phyloP scores from a whole-genome alignment of 2,888 invertebrate species.

The Argyresthia goedartella region DNA sequence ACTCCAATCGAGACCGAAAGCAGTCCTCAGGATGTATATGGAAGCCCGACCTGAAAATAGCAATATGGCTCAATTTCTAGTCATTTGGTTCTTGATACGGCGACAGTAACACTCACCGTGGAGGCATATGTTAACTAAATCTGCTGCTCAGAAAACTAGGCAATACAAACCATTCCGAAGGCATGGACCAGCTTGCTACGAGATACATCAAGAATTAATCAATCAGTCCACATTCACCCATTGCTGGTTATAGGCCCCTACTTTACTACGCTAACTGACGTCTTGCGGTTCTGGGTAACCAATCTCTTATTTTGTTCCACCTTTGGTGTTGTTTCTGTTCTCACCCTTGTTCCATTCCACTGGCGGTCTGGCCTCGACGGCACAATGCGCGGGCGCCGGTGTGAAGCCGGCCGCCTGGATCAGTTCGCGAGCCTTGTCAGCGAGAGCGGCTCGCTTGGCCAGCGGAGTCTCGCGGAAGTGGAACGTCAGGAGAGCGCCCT shows the following conservation, averaged over 20 bases:
- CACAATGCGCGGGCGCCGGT: constrained; percentile 85
- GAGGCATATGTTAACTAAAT: no score
- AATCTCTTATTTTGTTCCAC: no score
- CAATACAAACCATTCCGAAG: no score
- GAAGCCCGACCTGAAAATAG: constrained; percentile 77
- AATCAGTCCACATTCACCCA: no score
- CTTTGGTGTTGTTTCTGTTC: not conserved
- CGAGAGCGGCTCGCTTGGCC: constrained; percentile 75
- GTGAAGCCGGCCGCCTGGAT: constrained; percentile 84
- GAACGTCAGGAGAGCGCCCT: constrained; percentile 88
- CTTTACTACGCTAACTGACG: no score
- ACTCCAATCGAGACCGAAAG: constrained; percentile 93
- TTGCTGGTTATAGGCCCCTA: no score
- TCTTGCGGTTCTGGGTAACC: no score
- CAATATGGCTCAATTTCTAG: not conserved
- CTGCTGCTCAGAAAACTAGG: no score
- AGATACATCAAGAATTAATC: no score
- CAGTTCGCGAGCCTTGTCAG: constrained; percentile 78
- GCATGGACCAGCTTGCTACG: no score
- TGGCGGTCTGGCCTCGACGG: constrained; percentile 91
- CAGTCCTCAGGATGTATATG: constrained; percentile 89
- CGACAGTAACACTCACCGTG: no score
- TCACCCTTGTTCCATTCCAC: constrained; percentile 91
- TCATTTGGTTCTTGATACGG: no score
- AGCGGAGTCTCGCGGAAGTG: constrained; percentile 88